Conservation (phyloP, 2,113 vertebrate species). For the Mobula birostris region DNA sequence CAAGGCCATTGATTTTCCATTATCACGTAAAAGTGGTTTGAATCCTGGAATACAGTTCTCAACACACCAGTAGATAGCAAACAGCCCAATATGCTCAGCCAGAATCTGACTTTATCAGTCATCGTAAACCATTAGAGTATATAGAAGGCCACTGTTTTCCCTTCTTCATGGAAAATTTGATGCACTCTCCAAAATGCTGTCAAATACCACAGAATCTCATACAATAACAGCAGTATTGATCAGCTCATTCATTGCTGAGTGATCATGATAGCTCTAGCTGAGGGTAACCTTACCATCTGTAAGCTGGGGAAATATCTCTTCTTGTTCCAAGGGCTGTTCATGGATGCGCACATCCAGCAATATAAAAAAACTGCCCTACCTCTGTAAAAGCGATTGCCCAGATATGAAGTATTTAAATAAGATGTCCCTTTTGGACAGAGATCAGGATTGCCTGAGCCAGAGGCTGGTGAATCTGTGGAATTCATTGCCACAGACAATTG, state of each 20-base stretch:
- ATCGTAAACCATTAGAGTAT: background rate
- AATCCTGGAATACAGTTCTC: background rate
- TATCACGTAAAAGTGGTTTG: background rate
- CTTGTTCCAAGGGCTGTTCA: background rate
- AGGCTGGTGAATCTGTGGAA: too few relatives aligned
- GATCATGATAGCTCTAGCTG: background rate
- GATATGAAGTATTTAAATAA: background rate
- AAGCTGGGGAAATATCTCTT: background rate
- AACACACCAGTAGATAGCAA: background rate
- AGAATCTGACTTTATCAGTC: constrained; percentile 3
- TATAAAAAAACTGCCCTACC: background rate
- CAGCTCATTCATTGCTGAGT: background rate
- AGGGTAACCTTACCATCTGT: background rate
- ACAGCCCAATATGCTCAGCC: background rate
- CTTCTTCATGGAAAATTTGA: constrained; percentile 1
- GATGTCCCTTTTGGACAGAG: too few relatives aligned
- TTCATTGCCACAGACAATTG: too few relatives aligned
- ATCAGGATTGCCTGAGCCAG: too few relatives aligned
- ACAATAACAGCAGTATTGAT: background rate
- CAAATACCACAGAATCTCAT: background rate
- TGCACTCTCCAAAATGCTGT: background rate
- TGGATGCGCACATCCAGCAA: background rate
- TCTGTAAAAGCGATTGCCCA: background rate
- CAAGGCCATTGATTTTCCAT: constrained; percentile 16
- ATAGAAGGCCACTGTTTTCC: background rate